Evolutionary conservation across 1,140 invertebrate species (phyloP), one percentile per base, ranked within the genome.

Genomic region (Hypsibius dujardini): DNA sequence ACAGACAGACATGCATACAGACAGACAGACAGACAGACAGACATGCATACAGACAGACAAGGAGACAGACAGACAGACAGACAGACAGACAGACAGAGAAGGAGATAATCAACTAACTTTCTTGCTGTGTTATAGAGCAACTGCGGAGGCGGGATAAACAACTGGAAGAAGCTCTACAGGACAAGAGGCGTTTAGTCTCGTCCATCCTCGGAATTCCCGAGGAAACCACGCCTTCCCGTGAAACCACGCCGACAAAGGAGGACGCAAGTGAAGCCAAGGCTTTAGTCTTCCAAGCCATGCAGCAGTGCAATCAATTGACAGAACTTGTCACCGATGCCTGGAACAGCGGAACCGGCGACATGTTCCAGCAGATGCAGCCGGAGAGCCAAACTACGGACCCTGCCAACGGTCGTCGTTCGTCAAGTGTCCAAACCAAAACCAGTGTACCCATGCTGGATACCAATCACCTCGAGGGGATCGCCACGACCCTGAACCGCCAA

Each of bases 111-210:
- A 28, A 28, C 28, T 28, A 28, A 28, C 28, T 28, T 28, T 28
- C 0, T 28, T 28, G 28, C 28, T 28, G 0, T 74, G 74, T 72
- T 76, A 72, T 76, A 85, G 88, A 89, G 79, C 83, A 84, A 80
- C 80, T 90, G 71, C 83, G 86, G 73, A 82, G 87, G 70, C 85
- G 88, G 76, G 87, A 89, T 75, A 83, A 85, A 75, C 79, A 84
- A 59, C 87, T 90, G 70, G 82, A 83, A 70, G 81, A 85, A 77
- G 85, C 86, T n/a, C 79, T 90, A 72, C 81, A 81, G 59, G 88
- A 89, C 74, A 90, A 89, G 75, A 85, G 88, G 74, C 79, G 81
- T 74, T 80, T 90, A 70, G 84, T 89, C 73, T 87, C 86, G 73
- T 87, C 88, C 77, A 85, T 89, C 74, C 81, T 88, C 12, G 62